Evolutionary conservation across 2,888 invertebrate genomes (phyloP), one percentile per base, ranked within the genome.

Genomic region (Metopia argyrocephala): DNA sequence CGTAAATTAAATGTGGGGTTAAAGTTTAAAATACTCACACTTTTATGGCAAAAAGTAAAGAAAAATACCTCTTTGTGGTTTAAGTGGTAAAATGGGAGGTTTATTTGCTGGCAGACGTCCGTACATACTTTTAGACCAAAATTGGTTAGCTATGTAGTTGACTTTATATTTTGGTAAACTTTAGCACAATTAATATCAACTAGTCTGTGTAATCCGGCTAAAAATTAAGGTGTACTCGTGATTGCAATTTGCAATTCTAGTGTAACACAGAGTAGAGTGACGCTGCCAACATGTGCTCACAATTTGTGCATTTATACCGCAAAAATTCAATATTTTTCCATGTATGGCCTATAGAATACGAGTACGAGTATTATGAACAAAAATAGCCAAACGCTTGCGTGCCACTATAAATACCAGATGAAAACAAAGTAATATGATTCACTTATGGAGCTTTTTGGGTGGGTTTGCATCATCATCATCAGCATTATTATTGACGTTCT

Each of bases 1-100:
- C 85, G 85, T 85, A 85, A 85, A 85, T 85, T 84, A 84, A 85
- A 82, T 81, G 83, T 73, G 70, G 73, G 85, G 84, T 85, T 82
- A 84, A 84, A 84, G 85, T 84, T 85, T 84, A 83, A 84, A 82
- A 81, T 84, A 83, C 83, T 84, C 76, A 78, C 78, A 70, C 56
- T 69, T 46, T 61, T 56, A 59, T 28, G 45, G 38, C 27, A 27
- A 28, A 56, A 56, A n/a, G n/a, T n/a, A n/a, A 65, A 65, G 59
- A 57, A 45, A 27, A 65, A 12, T 20, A 45, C 31, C 23, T 69
- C 62, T 69, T 66, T 2, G 2, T 56, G 69, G n/a, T 74, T 65
- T 57, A 25, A 15, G 50, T 15, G 45, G 46, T 50, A 52, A 28
- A 31, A 38, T 31, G 7, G 45, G 46, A 38, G 59, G 31, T 28